These are phyloP conservation scores for Rhea pennata DNA, from an alignment of 2,113 vertebrate species.

Conservation along the genomic window DNA sequence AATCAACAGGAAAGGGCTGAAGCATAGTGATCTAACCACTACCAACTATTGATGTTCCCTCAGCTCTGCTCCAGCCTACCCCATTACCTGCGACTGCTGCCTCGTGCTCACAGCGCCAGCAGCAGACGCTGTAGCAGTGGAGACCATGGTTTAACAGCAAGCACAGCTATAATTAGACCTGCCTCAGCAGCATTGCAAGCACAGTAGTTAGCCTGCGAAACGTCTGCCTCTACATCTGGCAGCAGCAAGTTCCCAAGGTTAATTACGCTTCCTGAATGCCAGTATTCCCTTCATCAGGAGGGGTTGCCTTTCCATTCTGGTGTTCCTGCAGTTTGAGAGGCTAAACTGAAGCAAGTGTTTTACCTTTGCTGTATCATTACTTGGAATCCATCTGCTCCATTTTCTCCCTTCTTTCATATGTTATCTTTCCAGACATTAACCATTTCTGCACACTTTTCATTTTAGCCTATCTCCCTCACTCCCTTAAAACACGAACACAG, in stretches of 20 bases:
- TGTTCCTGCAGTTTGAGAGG: neutral
- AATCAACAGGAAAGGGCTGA: neutral
- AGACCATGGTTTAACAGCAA: accelerated
- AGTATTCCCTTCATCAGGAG: neutral
- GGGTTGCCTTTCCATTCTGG: neutral
- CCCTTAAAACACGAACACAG: neutral
- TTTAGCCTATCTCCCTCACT: neutral
- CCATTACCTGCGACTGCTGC: accelerated
- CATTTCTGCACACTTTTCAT: neutral
- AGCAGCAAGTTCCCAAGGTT: neutral
- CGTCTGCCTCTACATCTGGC: neutral
- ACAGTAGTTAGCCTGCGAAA: neutral
- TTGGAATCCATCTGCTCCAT: neutral
- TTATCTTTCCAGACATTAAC: neutral
- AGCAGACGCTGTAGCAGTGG: accelerated
- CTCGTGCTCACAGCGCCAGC: neutral
- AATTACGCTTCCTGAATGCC: neutral
- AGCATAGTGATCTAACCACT: neutral
- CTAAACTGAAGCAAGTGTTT: neutral
- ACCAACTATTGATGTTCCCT: accelerated
- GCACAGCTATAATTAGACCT: neutral
- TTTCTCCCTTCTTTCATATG: neutral
- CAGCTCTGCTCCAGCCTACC: accelerated
- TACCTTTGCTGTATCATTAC: neutral
- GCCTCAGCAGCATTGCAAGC: neutral